Conservation (phyloP, 2,888 invertebrate genomes). For the Barypeithes pellucidus region DNA sequence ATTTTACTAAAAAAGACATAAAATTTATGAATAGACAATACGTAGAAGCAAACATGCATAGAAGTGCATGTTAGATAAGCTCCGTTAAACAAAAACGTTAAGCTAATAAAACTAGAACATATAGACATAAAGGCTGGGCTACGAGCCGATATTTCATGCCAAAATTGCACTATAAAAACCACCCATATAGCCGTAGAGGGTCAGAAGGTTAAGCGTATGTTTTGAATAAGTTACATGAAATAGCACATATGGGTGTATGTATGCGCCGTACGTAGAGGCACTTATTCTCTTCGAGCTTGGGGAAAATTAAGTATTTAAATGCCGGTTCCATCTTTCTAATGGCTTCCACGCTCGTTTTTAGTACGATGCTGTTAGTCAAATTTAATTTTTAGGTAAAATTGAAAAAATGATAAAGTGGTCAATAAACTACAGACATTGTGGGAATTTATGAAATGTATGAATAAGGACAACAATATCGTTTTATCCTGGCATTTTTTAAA, state of each 20-base stretch:
- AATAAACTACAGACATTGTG: constrained; percentile 12
- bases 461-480: neutral
- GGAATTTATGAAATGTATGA: neutral
- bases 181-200: constrained; percentile 47
- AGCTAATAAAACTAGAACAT: constrained; percentile 49
- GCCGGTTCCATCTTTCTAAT: constrained; percentile 47
- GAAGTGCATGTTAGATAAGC: constrained; percentile 35
- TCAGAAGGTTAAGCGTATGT: constrained; percentile 51
- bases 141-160: constrained; percentile 48
- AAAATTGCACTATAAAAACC: constrained; percentile 52
- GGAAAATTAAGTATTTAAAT: constrained; percentile 53
- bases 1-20: constrained; percentile 42
- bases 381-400: constrained; percentile 35
- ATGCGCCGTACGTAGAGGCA: constrained; percentile 49
- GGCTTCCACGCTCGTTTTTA: constrained; percentile 47
- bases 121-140: constrained; percentile 45
- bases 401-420: constrained; percentile 33
- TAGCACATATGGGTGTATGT: constrained; percentile 47
- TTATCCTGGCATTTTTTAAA: too few species aligned
- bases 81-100: constrained; percentile 39
- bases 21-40: constrained; percentile 48
- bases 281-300: constrained; percentile 44
- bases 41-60: constrained; percentile 17
- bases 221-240: constrained; percentile 52
- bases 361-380: constrained; percentile 45